Evolutionary conservation across 2,797 vertebrate genomes (phyloP).

Genomic region (Pristis pectinata): DNA sequence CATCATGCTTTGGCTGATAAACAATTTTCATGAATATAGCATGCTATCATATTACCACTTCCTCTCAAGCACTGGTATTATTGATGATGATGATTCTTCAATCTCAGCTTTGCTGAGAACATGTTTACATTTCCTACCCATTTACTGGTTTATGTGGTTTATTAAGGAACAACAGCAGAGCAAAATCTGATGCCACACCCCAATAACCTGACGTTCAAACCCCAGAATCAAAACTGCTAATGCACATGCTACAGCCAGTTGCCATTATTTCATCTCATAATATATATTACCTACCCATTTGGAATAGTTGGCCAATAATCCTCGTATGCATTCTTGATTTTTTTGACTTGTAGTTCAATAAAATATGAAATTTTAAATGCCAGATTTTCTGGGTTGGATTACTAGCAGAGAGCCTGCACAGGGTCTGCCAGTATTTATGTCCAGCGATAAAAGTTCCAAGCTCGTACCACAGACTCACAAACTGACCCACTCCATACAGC

Average conservation of each 20-base stretch:
- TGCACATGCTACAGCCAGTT: background rate
- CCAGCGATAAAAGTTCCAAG: background rate
- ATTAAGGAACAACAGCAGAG: background rate
- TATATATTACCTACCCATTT: background rate
- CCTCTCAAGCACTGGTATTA: background rate
- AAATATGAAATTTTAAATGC: background rate
- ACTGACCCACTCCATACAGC: background rate
- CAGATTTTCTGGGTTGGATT: background rate
- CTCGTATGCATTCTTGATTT: no score
- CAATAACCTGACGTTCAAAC: background rate
- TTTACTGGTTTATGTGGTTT: background rate
- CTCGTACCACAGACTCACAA: background rate
- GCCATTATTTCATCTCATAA: background rate
- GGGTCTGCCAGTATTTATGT: background rate
- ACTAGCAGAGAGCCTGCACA: background rate
- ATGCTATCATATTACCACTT: background rate
- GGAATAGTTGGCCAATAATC: background rate
- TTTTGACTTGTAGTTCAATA: background rate
- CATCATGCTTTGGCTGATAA: background rate
- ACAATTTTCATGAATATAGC: background rate
- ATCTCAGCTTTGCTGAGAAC: background rate
- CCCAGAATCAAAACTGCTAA: background rate
- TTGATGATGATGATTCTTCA: background rate
- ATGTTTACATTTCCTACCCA: background rate
- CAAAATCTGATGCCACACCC: background rate